phyloP scores from a whole-genome alignment of 2,113 vertebrate genomes.

The Psephotus haematonotus region DNA sequence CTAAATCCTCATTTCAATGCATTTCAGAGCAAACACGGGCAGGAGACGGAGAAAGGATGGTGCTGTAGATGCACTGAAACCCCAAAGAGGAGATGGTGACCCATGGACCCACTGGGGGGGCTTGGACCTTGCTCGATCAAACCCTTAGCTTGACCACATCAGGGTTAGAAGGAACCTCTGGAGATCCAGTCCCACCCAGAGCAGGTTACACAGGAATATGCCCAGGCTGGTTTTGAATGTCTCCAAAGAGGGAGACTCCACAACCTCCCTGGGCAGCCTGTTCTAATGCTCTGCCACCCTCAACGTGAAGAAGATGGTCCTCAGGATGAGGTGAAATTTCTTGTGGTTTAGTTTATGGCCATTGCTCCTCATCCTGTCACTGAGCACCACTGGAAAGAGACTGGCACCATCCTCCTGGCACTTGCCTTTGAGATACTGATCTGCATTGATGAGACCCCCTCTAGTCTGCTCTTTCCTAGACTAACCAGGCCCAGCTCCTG shows the following conservation, averaged over 20 bases:
- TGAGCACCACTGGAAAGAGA: not conserved
- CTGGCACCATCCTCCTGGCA: not conserved
- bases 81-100: rapidly evolving
- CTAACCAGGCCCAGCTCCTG: not conserved
- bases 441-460: not conserved
- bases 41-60: not conserved
- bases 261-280: not conserved
- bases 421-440: not conserved
- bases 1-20: not conserved
- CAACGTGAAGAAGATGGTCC: not conserved
- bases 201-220: not conserved
- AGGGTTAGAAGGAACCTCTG: not conserved
- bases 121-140: not conserved
- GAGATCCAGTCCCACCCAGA: not conserved
- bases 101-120: not conserved
- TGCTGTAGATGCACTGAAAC: not conserved
- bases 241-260: not conserved
- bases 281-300: not conserved
- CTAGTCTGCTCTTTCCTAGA: not conserved
- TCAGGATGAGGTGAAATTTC: not conserved
- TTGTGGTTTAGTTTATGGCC: not conserved
- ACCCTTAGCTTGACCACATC: not conserved
- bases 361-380: not conserved
- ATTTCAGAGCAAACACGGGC: not conserved
- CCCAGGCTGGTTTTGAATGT: not conserved